phyloP scores from a whole-genome alignment of 2,888 invertebrate species.

The Slavum lentiscoides region DNA sequence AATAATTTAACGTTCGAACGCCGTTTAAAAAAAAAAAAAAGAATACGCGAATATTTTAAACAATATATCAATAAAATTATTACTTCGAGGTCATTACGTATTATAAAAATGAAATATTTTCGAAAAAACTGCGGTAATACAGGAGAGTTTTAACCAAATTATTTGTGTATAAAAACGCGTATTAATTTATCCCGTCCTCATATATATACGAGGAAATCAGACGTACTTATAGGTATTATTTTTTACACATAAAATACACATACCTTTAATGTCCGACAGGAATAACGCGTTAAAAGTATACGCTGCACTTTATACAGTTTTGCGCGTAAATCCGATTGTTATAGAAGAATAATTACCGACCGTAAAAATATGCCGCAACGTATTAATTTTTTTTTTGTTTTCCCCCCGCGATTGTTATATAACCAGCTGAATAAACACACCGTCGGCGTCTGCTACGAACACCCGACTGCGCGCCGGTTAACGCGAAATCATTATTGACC shows the following conservation, averaged over 20 bases:
- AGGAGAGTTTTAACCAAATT: neutral
- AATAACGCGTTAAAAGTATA: neutral
- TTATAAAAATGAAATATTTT: too few species aligned
- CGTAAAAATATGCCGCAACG: neutral
- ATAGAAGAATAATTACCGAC: neutral
- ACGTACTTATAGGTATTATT: neutral
- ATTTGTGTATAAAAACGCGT: neutral
- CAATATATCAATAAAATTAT: too few species aligned
- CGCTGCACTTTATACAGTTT: neutral
- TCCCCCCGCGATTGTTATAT: constrained; percentile 27
- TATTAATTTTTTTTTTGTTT: constrained; percentile 20
- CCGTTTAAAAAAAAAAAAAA: too few species aligned
- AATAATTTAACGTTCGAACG: too few species aligned
- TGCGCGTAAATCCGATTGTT: neutral
- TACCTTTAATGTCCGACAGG: neutral
- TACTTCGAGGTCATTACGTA: too few species aligned
- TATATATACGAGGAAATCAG: neutral
- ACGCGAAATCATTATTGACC: constrained; percentile 32
- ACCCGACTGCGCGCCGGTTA: neutral
- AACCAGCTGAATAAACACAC: constrained; percentile 47
- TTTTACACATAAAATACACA: neutral
- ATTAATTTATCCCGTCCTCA: too few species aligned
- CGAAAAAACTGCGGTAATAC: too few species aligned
- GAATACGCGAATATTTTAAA: too few species aligned
- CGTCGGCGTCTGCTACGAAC: neutral